Evolutionary conservation across 1,140 invertebrate genomes (phyloP), one percentile per base, ranked within the genome.

Genomic region (Adelges cooleyi): DNA sequence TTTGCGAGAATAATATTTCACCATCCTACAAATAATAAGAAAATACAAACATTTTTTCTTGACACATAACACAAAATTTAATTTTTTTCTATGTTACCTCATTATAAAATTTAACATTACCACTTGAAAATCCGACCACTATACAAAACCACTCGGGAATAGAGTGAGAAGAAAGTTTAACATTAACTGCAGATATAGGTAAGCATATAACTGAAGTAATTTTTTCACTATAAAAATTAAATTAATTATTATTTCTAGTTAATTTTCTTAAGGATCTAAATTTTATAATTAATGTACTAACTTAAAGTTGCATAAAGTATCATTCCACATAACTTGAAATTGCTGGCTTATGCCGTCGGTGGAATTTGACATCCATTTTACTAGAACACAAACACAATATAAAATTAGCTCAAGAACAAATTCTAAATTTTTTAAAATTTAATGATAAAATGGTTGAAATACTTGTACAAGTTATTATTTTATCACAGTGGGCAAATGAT

Each of bases 131-230:
- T 20, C 93, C 93, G 66, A 95, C 80, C 67, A 87, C 82, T 67
- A 96, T 82, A 75, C 90, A 94, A 13, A 91, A 94, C 93, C 93
- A 97, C 74, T 97, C 93, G 46, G 86, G 82, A n/a, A 81, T 82
- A 71, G 83, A 83, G 51, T 79, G 76, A 23, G 77, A 78, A 70
- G 79, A 79, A 65, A 78, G 80, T 70, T 82, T 80, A 71, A 83
- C 84, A 70, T 84, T 82, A 71, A 87, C 80, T 71, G 86, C 81
- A 72, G 85, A 74, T 69, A 89, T 68, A 68, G 85, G 80, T 72
- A 86, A 70, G 74, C 81, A 80, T 52, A 80, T 67, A 15, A 83
- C 68, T 67, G 76, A 74, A 9, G 81, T 83, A 48, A 84, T 77
- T 68, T 71, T 73, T 74, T 84, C 82, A 59, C 79, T 80, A 65